phyloP scores from a whole-genome alignment of 2,797 vertebrate species.

The Amphiprion clarkii region DNA sequence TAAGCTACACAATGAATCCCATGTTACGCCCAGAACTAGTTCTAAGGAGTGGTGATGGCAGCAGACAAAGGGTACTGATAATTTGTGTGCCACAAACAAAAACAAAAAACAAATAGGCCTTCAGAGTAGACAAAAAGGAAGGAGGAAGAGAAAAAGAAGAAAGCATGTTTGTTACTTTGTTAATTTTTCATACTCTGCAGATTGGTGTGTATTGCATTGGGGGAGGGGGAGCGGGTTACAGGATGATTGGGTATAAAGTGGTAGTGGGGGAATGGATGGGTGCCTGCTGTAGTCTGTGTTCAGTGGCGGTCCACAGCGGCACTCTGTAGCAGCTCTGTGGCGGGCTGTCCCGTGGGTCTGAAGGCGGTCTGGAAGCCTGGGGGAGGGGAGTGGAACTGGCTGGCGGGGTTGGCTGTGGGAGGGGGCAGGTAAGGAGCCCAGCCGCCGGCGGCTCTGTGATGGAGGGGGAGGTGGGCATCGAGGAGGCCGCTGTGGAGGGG shows the following conservation, averaged over 20 bases:
- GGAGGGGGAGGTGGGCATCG: slow-evolving; percentile 91
- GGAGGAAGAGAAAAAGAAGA: slow-evolving; percentile 82
- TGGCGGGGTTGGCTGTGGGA: slow-evolving; percentile 92
- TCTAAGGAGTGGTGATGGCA: slow-evolving; percentile 75
- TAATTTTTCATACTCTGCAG: slow-evolving; percentile 86
- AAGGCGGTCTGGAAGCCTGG: slow-evolving; percentile 99
- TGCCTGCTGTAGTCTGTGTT: slow-evolving; percentile 85
- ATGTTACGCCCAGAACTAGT: slow-evolving; percentile 58
- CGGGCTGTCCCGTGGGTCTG: slow-evolving; percentile 97
- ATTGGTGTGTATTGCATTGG: slow-evolving; percentile 79
- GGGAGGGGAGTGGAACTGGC: slow-evolving; percentile 95
- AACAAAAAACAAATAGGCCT: slow-evolving; percentile 73
- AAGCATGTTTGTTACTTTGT: slow-evolving; percentile 86
- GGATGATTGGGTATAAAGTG: slow-evolving; percentile 77
- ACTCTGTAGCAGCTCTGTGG: slow-evolving; percentile 99
- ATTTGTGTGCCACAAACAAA: slow-evolving; percentile 76
- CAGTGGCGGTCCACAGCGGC: slow-evolving; percentile 98
- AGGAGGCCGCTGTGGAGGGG: slow-evolving; percentile 88
- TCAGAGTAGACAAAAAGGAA: slow-evolving; percentile 69
- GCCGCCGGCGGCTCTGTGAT: slow-evolving; percentile 96
- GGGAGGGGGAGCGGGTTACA: slow-evolving; percentile 48
- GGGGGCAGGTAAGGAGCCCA: slow-evolving; percentile 93
- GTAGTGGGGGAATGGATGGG: slow-evolving; percentile 71
- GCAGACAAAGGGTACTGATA: slow-evolving; percentile 69
- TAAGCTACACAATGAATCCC: slow-evolving; percentile 62